These are phyloP conservation scores for Triops cancriformis DNA, from an alignment of 1,140 invertebrate genomes.

Conservation along the genomic window DNA sequence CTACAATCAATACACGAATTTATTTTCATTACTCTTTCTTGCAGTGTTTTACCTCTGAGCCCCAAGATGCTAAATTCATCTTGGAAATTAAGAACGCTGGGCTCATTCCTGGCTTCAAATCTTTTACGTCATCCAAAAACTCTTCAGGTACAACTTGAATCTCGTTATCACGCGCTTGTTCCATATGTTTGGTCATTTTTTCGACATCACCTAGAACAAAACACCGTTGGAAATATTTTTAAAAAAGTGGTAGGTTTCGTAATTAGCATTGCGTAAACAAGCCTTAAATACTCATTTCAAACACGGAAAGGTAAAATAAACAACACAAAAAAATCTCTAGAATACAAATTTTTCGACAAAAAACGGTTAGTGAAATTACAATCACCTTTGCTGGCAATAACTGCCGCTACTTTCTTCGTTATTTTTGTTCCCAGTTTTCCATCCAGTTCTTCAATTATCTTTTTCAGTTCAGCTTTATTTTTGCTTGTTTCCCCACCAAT, in stretches of 20 bases:
- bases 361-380: background rate
- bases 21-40: background rate
- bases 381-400: constrained; percentile 59
- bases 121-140: constrained; percentile 56
- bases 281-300: background rate
- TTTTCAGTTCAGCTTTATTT: constrained; percentile 55
- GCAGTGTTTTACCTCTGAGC: constrained; percentile 52
- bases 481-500: constrained; percentile 52
- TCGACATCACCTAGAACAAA: constrained; percentile 51
- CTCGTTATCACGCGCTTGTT: constrained; percentile 54
- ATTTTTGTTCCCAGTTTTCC: constrained; percentile 61
- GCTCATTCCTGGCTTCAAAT: constrained; percentile 35
- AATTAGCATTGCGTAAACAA: background rate
- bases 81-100: constrained; percentile 49
- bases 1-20: background rate
- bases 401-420: constrained; percentile 55
- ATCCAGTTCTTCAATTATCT: constrained; percentile 60
- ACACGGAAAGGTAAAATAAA: constrained; percentile 6
- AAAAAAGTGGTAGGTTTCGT: constrained; percentile 17
- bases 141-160: constrained; percentile 70
- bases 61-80: constrained; percentile 71
- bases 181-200: constrained; percentile 56
- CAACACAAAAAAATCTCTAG: background rate
- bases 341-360: background rate
- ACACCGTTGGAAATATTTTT: background rate